phyloP scores from a whole-genome alignment of 53 echinoderm and acorn worm species.

The Zoroaster sp. region DNA sequence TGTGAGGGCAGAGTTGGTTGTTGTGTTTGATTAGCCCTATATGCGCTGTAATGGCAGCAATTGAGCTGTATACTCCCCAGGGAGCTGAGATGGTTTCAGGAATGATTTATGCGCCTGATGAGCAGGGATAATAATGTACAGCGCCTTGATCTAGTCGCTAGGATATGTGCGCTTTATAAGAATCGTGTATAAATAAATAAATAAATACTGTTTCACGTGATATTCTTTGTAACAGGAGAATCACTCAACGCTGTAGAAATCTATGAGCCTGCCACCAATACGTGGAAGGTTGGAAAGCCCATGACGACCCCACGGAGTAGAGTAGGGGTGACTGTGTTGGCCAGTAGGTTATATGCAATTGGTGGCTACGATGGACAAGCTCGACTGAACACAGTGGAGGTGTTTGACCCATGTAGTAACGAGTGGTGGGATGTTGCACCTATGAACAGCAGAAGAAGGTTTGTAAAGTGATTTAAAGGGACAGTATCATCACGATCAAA shows the following conservation, averaged over 20 bases:
- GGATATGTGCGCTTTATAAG: too few relatives aligned
- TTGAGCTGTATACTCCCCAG: too few relatives aligned
- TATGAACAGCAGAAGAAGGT: conserved; percentile 98
- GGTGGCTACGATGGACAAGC: conserved; percentile 96
- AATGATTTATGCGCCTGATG: too few relatives aligned
- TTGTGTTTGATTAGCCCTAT: too few relatives aligned
- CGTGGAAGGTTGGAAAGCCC: conserved; percentile 80
- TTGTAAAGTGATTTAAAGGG: too few relatives aligned
- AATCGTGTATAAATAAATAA: too few relatives aligned
- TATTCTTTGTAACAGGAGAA: conserved; percentile 74
- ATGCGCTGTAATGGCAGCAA: too few relatives aligned
- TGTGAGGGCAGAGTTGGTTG: too few relatives aligned
- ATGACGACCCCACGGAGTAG: conserved; percentile 97
- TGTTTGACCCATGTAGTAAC: conserved; percentile 83
- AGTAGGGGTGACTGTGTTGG: conserved; percentile 92
- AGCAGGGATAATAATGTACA: too few relatives aligned
- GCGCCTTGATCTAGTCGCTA: too few relatives aligned
- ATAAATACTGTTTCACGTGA: background rate
- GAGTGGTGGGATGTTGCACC: conserved; percentile 99
- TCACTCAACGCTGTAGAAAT: conserved; percentile 89
- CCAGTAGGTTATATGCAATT: conserved; percentile 85
- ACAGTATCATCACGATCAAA: too few relatives aligned
- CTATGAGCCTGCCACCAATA: conserved; percentile 77
- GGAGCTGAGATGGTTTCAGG: too few relatives aligned
- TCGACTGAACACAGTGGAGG: conserved; percentile 93